phyloP scores from a whole-genome alignment of 2,888 invertebrate genomes.

The Tachina lurida region DNA sequence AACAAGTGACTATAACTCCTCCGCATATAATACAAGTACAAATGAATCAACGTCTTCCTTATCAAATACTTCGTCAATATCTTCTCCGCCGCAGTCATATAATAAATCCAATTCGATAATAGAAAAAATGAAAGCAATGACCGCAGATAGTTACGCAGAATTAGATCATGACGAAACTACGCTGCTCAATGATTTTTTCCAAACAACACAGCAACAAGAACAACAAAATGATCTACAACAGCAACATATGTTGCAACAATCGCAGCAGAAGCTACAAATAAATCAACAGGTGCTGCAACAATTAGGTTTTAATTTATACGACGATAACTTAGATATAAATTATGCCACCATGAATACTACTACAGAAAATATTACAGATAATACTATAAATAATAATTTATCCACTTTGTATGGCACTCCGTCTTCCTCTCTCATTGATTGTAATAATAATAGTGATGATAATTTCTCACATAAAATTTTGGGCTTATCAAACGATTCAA shows the following conservation, averaged over 20 bases:
- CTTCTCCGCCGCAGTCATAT: slow-evolving; percentile 58
- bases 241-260: slow-evolving; percentile 71
- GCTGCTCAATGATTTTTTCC: slow-evolving; percentile 35
- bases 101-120: slow-evolving; percentile 60
- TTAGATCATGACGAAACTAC: slow-evolving; percentile 48
- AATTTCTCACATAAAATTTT: slow-evolving; percentile 57
- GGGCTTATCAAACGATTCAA: slow-evolving; percentile 63
- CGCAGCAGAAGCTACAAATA: slow-evolving; percentile 71
- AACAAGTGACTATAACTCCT: slow-evolving; percentile 62
- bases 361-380: slow-evolving; percentile 66
- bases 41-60: slow-evolving; percentile 69
- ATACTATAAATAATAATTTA: slow-evolving; percentile 64
- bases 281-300: slow-evolving; percentile 81
- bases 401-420: slow-evolving; percentile 52
- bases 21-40: slow-evolving; percentile 57
- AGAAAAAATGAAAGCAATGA: slow-evolving; percentile 51
- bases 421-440: slow-evolving; percentile 48
- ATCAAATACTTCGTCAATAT: slow-evolving; percentile 66
- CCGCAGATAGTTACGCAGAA: slow-evolving; percentile 19
- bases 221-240: slow-evolving; percentile 39
- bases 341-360: slow-evolving; percentile 70
- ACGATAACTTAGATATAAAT: slow-evolving; percentile 76
- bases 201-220: slow-evolving; percentile 26
- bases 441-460: slow-evolving; percentile 59
- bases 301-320: slow-evolving; percentile 77